These are phyloP conservation scores for Drosophila yooni DNA, from an alignment of 2,888 invertebrate genomes.

Conservation along the genomic window DNA sequence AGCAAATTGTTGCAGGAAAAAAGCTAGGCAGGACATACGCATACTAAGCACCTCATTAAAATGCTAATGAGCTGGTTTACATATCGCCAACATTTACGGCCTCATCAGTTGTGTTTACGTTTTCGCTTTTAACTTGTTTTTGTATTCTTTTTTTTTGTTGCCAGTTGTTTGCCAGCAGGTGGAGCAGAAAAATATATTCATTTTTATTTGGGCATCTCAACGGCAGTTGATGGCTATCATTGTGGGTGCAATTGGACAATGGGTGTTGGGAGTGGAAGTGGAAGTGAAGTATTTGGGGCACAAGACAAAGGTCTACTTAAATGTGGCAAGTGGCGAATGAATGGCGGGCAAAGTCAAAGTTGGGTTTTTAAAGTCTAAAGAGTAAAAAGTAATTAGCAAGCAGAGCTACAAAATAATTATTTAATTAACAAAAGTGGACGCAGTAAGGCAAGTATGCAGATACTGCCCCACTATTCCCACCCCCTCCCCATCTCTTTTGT, in stretches of 20 bases:
- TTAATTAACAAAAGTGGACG: slow-evolving; percentile 78
- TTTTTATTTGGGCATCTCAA: not conserved
- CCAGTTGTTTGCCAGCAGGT: slow-evolving; percentile 5
- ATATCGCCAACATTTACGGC: slow-evolving; percentile 61
- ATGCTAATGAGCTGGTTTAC: slow-evolving; percentile 69
- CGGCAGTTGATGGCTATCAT: slow-evolving; percentile 24
- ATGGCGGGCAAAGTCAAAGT: slow-evolving; percentile 36
- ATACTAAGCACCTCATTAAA: slow-evolving; percentile 72
- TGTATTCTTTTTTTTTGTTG: not conserved
- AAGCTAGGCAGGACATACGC: slow-evolving; percentile 17
- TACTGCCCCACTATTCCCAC: not conserved
- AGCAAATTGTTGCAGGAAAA: not conserved
- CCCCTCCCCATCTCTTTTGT: not conserved
- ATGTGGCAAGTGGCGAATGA: slow-evolving; percentile 54
- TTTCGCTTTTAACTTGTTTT: not conserved
- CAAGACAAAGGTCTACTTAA: slow-evolving; percentile 33
- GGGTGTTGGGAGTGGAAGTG: slow-evolving; percentile 4
- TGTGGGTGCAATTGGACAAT: not conserved
- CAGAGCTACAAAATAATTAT: slow-evolving; percentile 79
- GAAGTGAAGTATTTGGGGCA: slow-evolving; percentile 14
- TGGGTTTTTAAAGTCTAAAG: slow-evolving; percentile 27
- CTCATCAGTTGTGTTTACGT: slow-evolving; percentile 53
- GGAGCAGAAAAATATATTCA: not conserved
- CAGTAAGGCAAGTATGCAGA: slow-evolving; percentile 19
- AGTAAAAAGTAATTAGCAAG: slow-evolving; percentile 75